phyloP scores from a whole-genome alignment of 2,113 vertebrate genomes.

The Pelodiscus sinensis region DNA sequence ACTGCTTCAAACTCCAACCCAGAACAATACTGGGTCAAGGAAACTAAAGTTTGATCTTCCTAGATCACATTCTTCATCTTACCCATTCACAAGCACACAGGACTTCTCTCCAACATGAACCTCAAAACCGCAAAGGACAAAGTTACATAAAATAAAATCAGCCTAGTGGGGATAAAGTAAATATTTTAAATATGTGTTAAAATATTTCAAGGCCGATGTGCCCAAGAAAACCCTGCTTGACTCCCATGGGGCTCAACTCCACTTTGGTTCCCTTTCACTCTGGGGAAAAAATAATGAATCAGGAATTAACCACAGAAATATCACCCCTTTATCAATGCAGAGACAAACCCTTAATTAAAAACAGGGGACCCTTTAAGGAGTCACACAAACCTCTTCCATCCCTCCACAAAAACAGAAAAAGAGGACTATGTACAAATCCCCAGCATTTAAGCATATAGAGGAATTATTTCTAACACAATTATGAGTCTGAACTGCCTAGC shows the following conservation, averaged over 20 bases:
- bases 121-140: accelerated
- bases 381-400: not conserved
- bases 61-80: not conserved
- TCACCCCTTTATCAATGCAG: too few relatives aligned
- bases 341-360: not conserved
- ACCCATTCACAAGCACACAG: not conserved
- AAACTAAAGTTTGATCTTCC: not conserved
- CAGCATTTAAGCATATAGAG: not conserved
- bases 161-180: not conserved
- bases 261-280: not conserved
- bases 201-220: not conserved
- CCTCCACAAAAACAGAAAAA: not conserved
- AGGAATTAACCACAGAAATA: not conserved
- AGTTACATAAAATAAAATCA: not conserved
- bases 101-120: not conserved
- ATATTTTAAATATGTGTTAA: not conserved
- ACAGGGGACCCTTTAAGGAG: not conserved
- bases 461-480: not conserved
- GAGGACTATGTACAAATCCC: not conserved
- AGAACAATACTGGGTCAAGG: not conserved
- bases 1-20: not conserved
- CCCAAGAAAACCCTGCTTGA: not conserved
- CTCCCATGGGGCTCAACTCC: not conserved
- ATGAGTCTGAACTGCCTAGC: not conserved
- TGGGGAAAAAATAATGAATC: not conserved